These are phyloP conservation scores for Plebejus melissa DNA, from an alignment of 2,888 invertebrate species.

Conservation along the genomic window DNA sequence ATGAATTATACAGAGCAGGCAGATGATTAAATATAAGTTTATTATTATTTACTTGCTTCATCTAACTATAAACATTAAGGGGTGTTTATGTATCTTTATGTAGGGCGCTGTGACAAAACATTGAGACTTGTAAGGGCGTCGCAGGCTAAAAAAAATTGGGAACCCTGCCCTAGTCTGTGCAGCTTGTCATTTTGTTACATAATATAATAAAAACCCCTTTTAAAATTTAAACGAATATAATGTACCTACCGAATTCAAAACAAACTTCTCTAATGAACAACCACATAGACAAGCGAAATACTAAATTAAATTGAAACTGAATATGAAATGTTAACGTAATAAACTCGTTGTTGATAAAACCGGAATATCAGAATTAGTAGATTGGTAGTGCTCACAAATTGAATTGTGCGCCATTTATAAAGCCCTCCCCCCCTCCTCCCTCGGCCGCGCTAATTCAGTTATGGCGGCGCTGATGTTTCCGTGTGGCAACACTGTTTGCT, in stretches of 20 bases:
- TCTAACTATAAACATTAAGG: no score
- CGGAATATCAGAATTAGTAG: constrained; percentile 19
- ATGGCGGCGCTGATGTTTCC: constrained; percentile 34
- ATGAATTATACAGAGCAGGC: no score
- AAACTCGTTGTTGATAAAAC: constrained; percentile 20
- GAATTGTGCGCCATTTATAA: constrained; percentile 25
- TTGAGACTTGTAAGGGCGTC: no score
- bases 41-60: no score
- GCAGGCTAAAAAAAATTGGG: no score
- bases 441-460: constrained; percentile 42
- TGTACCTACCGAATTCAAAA: not conserved
- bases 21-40: no score
- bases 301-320: not conserved
- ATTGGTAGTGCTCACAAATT: constrained; percentile 22
- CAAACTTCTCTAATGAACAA: not conserved
- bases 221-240: no score
- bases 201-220: no score
- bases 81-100: no score
- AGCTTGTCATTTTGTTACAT: no score
- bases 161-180: no score
- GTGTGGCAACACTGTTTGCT: constrained; percentile 26
- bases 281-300: not conserved
- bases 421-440: not conserved
- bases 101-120: no score
- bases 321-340: not conserved